Evolutionary conservation across 2,113 vertebrate genomes (phyloP), one percentile per base, ranked within the genome.

Genomic region (Chaetura pelagica): DNA sequence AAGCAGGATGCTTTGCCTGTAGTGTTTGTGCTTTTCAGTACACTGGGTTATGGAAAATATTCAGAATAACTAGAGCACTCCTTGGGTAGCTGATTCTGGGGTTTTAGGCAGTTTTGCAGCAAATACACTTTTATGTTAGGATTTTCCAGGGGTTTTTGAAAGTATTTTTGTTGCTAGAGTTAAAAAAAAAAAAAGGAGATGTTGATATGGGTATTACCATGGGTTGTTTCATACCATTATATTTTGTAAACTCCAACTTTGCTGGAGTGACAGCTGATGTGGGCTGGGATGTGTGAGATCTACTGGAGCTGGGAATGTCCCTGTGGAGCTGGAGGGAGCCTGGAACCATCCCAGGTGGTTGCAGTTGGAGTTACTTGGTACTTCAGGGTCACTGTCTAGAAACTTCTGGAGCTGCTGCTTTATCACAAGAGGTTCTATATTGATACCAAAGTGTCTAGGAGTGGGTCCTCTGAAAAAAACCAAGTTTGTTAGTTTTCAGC

Each of bases 1-100:
- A 97, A 98, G 98, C 97, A 95, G 97, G 94, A 96, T 84, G 96
- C 96, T 96, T 92, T 78, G 96, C 97, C 97, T 80, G 91, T 89
- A 92, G 77, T 86, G 78, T 93, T 74, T 88, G 96, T 91, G 92
- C 93, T 93, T 94, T 92, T 80, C 59, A 93, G 93, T 66, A 87
- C 68, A 66, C 94, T 91, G 85, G 67, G 68, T 94, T 91, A 32
- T 58, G 75, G 95, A 91, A 81, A 92, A 87, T 84, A 29, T 85
- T 94, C 80, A 67, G 94, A 80, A 51, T 18, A 77, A 64, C 71
- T 87, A 20, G 78, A 87, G 66, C 89, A 55, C 49, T 66, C 46
- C 89, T 84, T 35, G 69, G 17, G 68, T 63, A 67, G 88, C 93
- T 95, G 77, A 29, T 80, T 40, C 26, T 87, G 4, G 8, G 34